A percentile compares a stretch with the other conserved stretches of the same genome.
Evolutionary conservation across 2,888 invertebrate genomes (phyloP).

Genomic region (Sphaerophoria rueppellii): DNA sequence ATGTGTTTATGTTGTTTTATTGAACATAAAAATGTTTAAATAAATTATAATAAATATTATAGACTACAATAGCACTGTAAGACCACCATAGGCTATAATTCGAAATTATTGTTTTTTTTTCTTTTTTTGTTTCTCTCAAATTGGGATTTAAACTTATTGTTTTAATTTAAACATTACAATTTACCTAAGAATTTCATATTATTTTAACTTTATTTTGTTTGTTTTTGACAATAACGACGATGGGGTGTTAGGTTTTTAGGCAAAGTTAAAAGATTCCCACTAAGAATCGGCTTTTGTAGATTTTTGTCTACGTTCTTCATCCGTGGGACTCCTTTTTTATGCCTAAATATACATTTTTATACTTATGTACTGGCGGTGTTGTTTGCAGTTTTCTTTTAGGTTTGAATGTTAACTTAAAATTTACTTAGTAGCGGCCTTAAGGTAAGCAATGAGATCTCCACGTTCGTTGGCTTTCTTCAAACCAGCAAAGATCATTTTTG

Average conservation of each 20-base stretch:
- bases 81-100: slow-evolving; percentile 59
- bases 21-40: slow-evolving; percentile 58
- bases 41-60: slow-evolving; percentile 70
- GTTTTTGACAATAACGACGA: slow-evolving; percentile 63
- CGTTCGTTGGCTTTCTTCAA: slow-evolving; percentile 97
- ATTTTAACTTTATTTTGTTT: slow-evolving; percentile 39
- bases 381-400: slow-evolving; percentile 55
- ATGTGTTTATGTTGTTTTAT: slow-evolving; percentile 36
- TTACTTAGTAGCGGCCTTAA: slow-evolving; percentile 83
- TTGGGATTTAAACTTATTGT: slow-evolving; percentile 46
- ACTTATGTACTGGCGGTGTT: slow-evolving; percentile 69
- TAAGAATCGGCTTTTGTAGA: slow-evolving; percentile 12
- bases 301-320: background rate
- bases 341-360: slow-evolving; percentile 18
- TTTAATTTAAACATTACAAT: slow-evolving; percentile 64
- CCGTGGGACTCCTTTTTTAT: slow-evolving; percentile 48
- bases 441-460: slow-evolving; percentile 96
- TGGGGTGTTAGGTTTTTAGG: slow-evolving; percentile 56
- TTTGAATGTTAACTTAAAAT: slow-evolving; percentile 27
- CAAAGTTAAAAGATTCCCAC: slow-evolving; percentile 47
- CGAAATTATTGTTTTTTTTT: slow-evolving; percentile 60
- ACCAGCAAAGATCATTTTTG: slow-evolving; percentile 99
- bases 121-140: slow-evolving; percentile 40
- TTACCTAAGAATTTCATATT: slow-evolving; percentile 54
- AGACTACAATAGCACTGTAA: slow-evolving; percentile 64